phyloP scores from a whole-genome alignment of 2,113 vertebrate genomes.

The Physeter macrocephalus region DNA sequence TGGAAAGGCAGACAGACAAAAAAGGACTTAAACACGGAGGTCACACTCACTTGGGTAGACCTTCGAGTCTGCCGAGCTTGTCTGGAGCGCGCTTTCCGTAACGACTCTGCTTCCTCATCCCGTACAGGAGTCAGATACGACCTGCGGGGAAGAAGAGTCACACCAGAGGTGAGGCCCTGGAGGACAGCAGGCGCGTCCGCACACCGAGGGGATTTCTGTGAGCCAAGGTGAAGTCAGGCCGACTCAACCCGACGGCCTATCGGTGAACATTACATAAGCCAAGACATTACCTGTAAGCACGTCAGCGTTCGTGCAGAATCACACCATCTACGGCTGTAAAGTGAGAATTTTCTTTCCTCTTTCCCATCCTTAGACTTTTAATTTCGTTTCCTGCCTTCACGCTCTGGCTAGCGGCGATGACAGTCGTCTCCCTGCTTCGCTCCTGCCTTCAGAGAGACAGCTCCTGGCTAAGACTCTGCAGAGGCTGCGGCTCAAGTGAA shows the following conservation, averaged over 20 bases:
- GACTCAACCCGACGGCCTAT: neutral
- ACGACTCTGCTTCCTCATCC: conserved; percentile 94
- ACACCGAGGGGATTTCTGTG: neutral
- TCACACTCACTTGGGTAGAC: conserved; percentile 88
- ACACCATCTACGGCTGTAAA: neutral
- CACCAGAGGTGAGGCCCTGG: neutral
- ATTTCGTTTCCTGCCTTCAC: neutral
- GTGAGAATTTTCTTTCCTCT: neutral
- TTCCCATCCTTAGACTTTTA: neutral
- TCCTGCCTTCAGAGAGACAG: neutral
- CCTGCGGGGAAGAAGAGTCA: conserved; percentile 54
- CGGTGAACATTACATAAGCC: neutral
- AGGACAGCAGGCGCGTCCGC: neutral
- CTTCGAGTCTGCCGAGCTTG: conserved; percentile 94
- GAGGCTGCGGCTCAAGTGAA: neutral
- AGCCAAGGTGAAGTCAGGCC: neutral
- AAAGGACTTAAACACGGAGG: neutral
- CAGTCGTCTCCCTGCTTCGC: neutral
- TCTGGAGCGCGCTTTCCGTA: conserved; percentile 92
- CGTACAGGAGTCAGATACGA: conserved; percentile 88
- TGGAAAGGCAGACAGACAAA: neutral
- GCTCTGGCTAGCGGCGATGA: neutral
- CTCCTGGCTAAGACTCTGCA: neutral
- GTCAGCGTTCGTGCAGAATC: neutral
- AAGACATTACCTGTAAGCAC: neutral